A percentile compares a stretch with the other conserved stretches of the same genome.
Conservation (phyloP, 2,113 vertebrate genomes). For the Cacatua alba region DNA sequence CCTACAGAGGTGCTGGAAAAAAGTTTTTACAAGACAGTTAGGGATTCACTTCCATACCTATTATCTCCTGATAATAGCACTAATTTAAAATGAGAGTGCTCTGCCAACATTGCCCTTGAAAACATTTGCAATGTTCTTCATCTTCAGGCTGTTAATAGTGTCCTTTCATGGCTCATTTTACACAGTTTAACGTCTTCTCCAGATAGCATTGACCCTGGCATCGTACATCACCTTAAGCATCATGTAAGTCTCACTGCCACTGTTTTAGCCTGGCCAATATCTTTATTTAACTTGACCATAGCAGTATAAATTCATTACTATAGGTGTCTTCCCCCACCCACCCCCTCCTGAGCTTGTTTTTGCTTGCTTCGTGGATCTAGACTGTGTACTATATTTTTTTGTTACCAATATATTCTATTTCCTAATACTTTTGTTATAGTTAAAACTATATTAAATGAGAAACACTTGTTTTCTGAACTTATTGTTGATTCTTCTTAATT, state of each 20-base stretch:
- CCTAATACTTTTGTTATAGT: not conserved
- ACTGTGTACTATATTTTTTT: not conserved
- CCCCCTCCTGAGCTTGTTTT: not conserved
- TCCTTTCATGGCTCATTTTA: slow-evolving; percentile 66
- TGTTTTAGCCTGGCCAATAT: not conserved
- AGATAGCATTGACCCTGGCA: slow-evolving; percentile 29
- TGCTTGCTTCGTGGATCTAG: not conserved
- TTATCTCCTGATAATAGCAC: not conserved
- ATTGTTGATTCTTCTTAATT: not conserved
- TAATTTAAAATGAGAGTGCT: slow-evolving; percentile 26
- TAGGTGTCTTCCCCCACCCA: not conserved
- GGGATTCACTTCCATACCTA: not conserved
- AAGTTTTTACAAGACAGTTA: not conserved
- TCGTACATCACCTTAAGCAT: slow-evolving; percentile 25
- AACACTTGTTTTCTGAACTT: not conserved
- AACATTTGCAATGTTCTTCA: slow-evolving; percentile 7
- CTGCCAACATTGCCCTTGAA: slow-evolving; percentile 13
- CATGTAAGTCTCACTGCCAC: not conserved
- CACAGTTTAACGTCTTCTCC: slow-evolving; percentile 27
- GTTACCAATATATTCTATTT: not conserved
- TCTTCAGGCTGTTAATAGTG: slow-evolving; percentile 34
- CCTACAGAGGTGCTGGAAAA: not conserved
- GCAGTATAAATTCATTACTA: not conserved
- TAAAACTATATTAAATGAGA: not conserved
- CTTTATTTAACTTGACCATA: not conserved